These are phyloP conservation scores for Stenolophus ochropezus DNA, from an alignment of 2,888 invertebrate genomes.

Conservation along the genomic window DNA sequence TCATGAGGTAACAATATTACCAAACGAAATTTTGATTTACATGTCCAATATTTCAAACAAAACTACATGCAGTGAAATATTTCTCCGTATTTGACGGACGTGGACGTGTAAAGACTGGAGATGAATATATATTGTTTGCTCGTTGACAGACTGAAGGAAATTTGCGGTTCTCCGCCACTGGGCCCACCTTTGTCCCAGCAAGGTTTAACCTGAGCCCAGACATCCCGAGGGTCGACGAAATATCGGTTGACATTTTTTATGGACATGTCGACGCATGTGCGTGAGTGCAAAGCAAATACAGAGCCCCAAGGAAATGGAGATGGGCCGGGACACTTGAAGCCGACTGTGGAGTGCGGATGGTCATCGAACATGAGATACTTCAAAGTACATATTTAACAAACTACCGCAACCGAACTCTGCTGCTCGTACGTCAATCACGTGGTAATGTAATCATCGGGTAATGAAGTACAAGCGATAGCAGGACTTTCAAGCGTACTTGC, in stretches of 20 bases:
- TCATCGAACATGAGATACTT: slow-evolving; percentile 26
- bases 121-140: slow-evolving; percentile 17
- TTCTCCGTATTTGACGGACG: neutral
- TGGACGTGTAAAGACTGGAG: slow-evolving; percentile 11
- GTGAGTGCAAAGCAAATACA: slow-evolving; percentile 53
- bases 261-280: slow-evolving; percentile 64
- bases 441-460: no score
- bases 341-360: no score
- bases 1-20: neutral
- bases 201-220: slow-evolving; percentile 49
- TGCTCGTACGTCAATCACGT: no score
- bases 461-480: no score
- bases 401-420: neutral
- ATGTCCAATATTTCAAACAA: slow-evolving; percentile 24
- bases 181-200: slow-evolving; percentile 50
- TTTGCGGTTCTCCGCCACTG: slow-evolving; percentile 19
- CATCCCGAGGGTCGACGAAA: slow-evolving; percentile 62
- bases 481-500: no score
- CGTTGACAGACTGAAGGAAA: neutral
- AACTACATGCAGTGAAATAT: slow-evolving; percentile 3
- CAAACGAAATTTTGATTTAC: slow-evolving; percentile 25
- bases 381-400: slow-evolving; percentile 52
- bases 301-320: slow-evolving; percentile 49
- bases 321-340: neutral
- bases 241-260: slow-evolving; percentile 66